Conservation (phyloP, 2,797 vertebrate genomes). For the Catamblyrhynchus diadema region DNA sequence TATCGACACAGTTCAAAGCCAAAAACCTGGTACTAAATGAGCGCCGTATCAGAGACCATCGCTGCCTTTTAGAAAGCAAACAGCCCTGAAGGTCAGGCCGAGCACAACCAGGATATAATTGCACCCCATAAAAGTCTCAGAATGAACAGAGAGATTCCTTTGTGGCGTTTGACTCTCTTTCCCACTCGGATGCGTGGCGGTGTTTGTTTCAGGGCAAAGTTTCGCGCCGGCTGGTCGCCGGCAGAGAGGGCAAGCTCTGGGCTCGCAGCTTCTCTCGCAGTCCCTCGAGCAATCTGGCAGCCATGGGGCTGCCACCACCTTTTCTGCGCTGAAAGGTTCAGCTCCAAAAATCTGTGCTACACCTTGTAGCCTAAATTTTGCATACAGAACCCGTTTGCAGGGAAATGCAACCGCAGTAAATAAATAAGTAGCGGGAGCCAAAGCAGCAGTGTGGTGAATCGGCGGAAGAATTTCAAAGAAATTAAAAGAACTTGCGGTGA, state of each 20-base stretch:
- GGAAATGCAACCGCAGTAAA: background rate
- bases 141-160: background rate
- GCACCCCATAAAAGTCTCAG: background rate
- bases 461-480: background rate
- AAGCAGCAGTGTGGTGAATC: background rate
- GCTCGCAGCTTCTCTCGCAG: constrained; percentile 9
- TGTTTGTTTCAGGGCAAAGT: background rate
- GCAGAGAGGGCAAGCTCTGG: constrained; percentile 7
- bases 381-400: background rate
- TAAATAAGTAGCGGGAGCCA: constrained; percentile 1
- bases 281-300: constrained; percentile 30
- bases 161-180: background rate
- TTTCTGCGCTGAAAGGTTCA: background rate
- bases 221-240: background rate
- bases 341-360: background rate
- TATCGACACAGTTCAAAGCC: background rate
- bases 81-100: background rate
- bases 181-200: accelerated
- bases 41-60: background rate
- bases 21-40: background rate
- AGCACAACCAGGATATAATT: background rate
- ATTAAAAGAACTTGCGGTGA: background rate
- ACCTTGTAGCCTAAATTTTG: background rate
- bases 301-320: background rate
- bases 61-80: background rate